Percentiles rank a stretch among this genome's conserved stretches.
Evolutionary conservation across 1,140 invertebrate genomes (phyloP).

Genomic region (Steinernema khuongi): DNA sequence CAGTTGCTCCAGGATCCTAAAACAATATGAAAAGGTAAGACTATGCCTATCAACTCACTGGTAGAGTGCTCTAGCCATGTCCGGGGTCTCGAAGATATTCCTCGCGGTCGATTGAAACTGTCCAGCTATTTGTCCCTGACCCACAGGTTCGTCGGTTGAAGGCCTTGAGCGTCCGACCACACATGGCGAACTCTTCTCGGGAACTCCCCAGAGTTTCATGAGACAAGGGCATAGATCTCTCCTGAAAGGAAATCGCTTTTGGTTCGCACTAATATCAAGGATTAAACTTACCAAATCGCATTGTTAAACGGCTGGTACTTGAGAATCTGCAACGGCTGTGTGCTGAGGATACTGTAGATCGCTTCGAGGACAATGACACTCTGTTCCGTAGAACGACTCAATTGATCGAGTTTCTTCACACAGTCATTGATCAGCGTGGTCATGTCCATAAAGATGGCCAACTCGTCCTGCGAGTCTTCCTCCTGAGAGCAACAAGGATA

Average conservation of each 20-base stretch:
- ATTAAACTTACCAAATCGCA: neutral
- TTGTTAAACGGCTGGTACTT: slow-evolving; percentile 4
- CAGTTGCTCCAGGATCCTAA: slow-evolving; percentile 1
- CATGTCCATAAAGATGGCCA: slow-evolving; percentile 9
- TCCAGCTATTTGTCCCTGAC: neutral
- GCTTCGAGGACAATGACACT: neutral
- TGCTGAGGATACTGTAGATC: slow-evolving; percentile 10
- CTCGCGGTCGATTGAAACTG: neutral
- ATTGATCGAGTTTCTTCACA: neutral
- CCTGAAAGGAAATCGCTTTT: neutral
- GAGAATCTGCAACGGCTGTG: neutral
- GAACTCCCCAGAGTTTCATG: neutral
- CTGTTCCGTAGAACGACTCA: neutral
- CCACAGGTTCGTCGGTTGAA: neutral
- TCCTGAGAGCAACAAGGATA: neutral
- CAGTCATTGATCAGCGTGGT: slow-evolving; percentile 4
- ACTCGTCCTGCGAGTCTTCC: neutral
- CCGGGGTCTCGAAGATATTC: neutral
- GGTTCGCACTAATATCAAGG: too few species aligned
- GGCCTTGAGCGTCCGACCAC: neutral
- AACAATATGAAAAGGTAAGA: neutral
- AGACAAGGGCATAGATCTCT: slow-evolving; percentile 1
- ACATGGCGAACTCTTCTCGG: neutral
- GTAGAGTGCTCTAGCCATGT: slow-evolving; percentile 9
- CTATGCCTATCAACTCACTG: neutral